These are phyloP conservation scores for Sphaerophoria taeniata DNA, from an alignment of 2,888 invertebrate species.

Conservation along the genomic window DNA sequence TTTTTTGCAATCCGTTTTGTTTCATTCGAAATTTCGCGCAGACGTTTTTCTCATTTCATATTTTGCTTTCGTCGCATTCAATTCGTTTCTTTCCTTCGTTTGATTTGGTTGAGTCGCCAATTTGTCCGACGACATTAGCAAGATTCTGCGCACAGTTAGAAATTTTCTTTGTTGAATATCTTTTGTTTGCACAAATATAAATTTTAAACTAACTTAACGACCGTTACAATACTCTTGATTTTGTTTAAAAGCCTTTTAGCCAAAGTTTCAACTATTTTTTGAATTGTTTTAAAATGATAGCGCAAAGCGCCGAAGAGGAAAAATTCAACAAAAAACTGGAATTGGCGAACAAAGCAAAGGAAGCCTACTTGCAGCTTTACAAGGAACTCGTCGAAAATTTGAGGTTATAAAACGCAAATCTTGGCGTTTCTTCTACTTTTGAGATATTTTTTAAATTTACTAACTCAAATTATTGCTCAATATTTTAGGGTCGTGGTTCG, in stretches of 20 bases:
- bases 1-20: slow-evolving; percentile 47
- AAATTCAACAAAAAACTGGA: slow-evolving; percentile 41
- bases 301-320: slow-evolving; percentile 21
- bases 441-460: background rate
- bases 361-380: slow-evolving; percentile 75
- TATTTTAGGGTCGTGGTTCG: slow-evolving; percentile 78
- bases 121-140: background rate
- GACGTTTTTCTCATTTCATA: slow-evolving; percentile 53
- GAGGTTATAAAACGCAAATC: slow-evolving; percentile 75
- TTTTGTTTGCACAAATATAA: slow-evolving; percentile 43
- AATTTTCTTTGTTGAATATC: slow-evolving; percentile 57
- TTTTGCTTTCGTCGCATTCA: slow-evolving; percentile 57
- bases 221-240: slow-evolving; percentile 50
- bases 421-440: slow-evolving; percentile 8
- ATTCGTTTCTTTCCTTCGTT: slow-evolving; percentile 21
- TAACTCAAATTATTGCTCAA: slow-evolving; percentile 33
- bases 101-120: no score
- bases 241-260: slow-evolving; percentile 7
- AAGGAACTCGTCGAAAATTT: slow-evolving; percentile 75
- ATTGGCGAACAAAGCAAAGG: slow-evolving; percentile 68
- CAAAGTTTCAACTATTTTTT: background rate
- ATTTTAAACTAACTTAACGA: slow-evolving; percentile 48
- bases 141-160: slow-evolving; percentile 61
- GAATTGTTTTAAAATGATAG: slow-evolving; percentile 24
- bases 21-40: slow-evolving; percentile 60